Evolutionary conservation across 2,888 invertebrate species (phyloP).

Genomic region (Amitus sp.): DNA sequence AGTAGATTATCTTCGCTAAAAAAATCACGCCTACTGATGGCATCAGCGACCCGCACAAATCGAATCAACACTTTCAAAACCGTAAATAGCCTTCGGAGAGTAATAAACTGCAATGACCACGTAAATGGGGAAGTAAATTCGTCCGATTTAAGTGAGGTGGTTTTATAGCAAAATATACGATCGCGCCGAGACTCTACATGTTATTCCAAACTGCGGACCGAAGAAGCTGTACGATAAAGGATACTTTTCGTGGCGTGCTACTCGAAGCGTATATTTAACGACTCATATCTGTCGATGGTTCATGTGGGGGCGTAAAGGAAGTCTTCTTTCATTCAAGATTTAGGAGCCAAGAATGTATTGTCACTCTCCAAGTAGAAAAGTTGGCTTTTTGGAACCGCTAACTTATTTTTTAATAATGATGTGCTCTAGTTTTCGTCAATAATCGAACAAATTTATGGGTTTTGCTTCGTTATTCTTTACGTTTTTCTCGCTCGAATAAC

Average conservation of each 20-base stretch:
- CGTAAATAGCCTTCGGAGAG: background rate
- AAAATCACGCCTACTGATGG: slow-evolving; percentile 7
- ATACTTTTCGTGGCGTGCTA: slow-evolving; percentile 1
- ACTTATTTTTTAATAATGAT: slow-evolving; percentile 10
- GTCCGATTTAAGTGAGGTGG: background rate
- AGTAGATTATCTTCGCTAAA: background rate
- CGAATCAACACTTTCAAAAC: slow-evolving; percentile 7
- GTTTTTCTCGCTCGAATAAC: too few species aligned
- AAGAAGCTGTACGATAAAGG: slow-evolving; percentile 3
- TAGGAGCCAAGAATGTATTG: slow-evolving; percentile 12
- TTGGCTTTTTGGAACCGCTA: slow-evolving; percentile 10
- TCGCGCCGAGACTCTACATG: slow-evolving; percentile 4
- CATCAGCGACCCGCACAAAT: background rate
- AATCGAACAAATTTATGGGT: too few species aligned
- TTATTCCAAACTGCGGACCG: background rate
- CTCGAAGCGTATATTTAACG: slow-evolving; percentile 10
- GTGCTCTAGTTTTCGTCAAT: slow-evolving; percentile 9
- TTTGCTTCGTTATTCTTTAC: too few species aligned
- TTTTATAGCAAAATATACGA: slow-evolving; percentile 27
- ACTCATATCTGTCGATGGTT: slow-evolving; percentile 16
- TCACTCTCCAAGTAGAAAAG: slow-evolving; percentile 10
- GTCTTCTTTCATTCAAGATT: slow-evolving; percentile 42
- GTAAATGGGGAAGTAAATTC: slow-evolving; percentile 1
- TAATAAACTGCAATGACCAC: background rate
- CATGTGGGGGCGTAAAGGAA: slow-evolving; percentile 52